Evolutionary conservation across 2,888 invertebrate species (phyloP).

Genomic region (Oxyteleia sp.): DNA sequence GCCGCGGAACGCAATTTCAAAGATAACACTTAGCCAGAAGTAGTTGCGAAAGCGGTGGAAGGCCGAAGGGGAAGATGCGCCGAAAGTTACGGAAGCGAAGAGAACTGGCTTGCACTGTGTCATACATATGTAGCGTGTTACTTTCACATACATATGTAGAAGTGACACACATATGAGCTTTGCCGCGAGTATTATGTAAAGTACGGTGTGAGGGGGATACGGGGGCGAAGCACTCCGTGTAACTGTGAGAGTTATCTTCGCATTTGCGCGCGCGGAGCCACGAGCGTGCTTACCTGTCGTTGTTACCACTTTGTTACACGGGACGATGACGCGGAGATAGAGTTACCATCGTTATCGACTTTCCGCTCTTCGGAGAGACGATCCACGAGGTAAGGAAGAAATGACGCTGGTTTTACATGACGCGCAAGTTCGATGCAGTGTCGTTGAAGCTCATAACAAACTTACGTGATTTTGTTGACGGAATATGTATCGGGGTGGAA

Average conservation of each 20-base stretch:
- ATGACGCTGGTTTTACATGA: conserved; percentile 30
- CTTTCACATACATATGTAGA: too few species aligned
- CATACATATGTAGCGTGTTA: conserved; percentile 63
- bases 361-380: conserved; percentile 9
- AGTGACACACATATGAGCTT: conserved; percentile 52
- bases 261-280: conserved; percentile 39
- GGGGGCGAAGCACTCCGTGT: conserved; percentile 21
- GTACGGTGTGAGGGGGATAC: conserved; percentile 43
- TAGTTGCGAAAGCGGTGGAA: conserved; percentile 51
- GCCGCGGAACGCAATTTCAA: conserved; percentile 83
- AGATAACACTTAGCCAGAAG: conserved; percentile 82
- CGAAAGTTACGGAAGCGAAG: conserved; percentile 52
- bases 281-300: conserved; percentile 43
- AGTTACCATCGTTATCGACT: conserved; percentile 52
- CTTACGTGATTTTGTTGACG: conserved; percentile 34
- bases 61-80: conserved; percentile 35
- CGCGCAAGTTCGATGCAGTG: conserved; percentile 27
- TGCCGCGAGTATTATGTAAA: conserved; percentile 62
- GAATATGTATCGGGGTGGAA: neutral
- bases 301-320: conserved; percentile 65
- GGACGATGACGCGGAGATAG: conserved; percentile 46
- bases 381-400: too few species aligned
- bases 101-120: conserved; percentile 35
- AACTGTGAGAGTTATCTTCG: conserved; percentile 58
- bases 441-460: conserved; percentile 33